A percentile compares a stretch with the other conserved stretches of the same genome.
Conservation (phyloP, 2,888 invertebrate genomes). For the Kuschelorhynchus macadamiae region DNA sequence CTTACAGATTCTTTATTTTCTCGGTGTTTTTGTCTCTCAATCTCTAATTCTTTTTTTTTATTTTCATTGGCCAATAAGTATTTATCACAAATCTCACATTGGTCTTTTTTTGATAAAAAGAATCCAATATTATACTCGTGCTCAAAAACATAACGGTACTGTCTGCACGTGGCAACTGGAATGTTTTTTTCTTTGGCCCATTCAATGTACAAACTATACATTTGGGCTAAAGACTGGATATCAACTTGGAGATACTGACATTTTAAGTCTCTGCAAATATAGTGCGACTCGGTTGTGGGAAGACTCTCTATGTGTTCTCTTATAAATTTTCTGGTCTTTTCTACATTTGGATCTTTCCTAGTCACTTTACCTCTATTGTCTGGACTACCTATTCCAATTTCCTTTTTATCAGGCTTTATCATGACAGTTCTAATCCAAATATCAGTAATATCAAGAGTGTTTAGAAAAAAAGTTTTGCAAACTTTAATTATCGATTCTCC, state of each 20-base stretch:
- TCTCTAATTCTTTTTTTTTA: constrained; percentile 16
- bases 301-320: constrained; percentile 18
- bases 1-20: constrained; percentile 11
- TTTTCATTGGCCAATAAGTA: constrained; percentile 10
- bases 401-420: constrained; percentile 12
- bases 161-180: constrained; percentile 23
- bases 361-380: constrained; percentile 22
- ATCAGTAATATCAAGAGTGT: constrained; percentile 21
- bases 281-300: constrained; percentile 24
- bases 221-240: constrained; percentile 6
- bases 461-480: constrained; percentile 17
- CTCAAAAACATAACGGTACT: constrained; percentile 19
- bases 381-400: constrained; percentile 25
- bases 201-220: constrained; percentile 14
- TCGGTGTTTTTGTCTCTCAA: constrained; percentile 11
- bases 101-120: constrained; percentile 25
- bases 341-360: constrained; percentile 17
- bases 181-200: constrained; percentile 18
- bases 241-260: constrained; percentile 12
- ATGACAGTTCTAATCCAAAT: constrained; percentile 28
- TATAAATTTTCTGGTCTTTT: constrained; percentile 16
- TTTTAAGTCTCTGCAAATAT: constrained; percentile 15
- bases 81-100: constrained; percentile 17
- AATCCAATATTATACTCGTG: constrained; percentile 30
- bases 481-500: constrained; percentile 16